Conservation (phyloP, 1,140 invertebrate genomes). For the Sarcophaga peregrina region DNA sequence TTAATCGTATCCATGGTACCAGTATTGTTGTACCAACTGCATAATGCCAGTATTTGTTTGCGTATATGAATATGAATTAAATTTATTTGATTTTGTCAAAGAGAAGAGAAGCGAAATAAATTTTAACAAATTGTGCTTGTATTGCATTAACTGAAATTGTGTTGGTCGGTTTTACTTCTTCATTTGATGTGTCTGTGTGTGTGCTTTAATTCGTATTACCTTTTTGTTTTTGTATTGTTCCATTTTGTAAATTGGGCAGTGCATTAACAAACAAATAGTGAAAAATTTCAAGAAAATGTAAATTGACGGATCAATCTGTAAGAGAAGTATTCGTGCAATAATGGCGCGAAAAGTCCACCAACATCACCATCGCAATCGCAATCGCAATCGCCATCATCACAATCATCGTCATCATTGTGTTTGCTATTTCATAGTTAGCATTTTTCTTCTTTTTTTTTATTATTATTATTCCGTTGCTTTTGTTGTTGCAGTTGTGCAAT, state of each 20-base stretch:
- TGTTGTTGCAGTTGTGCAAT: conserved; percentile 63
- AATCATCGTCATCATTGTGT: background rate
- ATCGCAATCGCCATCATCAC: too few relatives aligned
- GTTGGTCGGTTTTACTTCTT: background rate
- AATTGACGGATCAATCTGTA: background rate
- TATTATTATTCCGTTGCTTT: conserved; percentile 28
- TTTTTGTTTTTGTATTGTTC: too few relatives aligned
- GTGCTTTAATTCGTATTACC: too few relatives aligned
- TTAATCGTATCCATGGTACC: too few relatives aligned
- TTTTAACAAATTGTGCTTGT: background rate
- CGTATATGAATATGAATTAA: background rate
- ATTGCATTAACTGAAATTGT: conserved; percentile 2
- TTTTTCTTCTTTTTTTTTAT: conserved; percentile 19
- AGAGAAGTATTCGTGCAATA: background rate
- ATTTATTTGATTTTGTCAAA: conserved; percentile 5
- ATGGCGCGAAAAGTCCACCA: background rate
- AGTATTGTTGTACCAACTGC: too few relatives aligned
- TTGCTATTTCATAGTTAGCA: background rate
- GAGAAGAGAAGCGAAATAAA: background rate
- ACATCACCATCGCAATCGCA: too few relatives aligned
- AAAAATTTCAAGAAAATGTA: background rate
- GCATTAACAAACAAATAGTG: background rate
- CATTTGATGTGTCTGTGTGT: too few relatives aligned
- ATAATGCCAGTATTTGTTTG: too few relatives aligned
- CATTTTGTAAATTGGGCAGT: background rate